Evolutionary conservation across 2,797 vertebrate genomes (phyloP).

Genomic region (Myotis pilosus): DNA sequence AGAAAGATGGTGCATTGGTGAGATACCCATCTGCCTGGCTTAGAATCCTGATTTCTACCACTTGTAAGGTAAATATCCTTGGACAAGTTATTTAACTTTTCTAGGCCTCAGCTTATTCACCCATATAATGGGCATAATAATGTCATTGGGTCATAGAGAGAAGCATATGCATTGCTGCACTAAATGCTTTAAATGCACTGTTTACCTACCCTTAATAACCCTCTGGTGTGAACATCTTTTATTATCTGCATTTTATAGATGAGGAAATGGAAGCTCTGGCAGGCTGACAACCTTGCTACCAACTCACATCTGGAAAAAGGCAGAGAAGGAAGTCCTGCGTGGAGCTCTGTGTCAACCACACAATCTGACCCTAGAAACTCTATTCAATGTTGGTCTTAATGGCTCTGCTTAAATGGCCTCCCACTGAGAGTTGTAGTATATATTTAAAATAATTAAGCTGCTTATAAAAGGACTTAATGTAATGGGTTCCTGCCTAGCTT

Average conservation of each 20-base stretch:
- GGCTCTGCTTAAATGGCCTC: not conserved
- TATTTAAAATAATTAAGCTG: slow-evolving; percentile 20
- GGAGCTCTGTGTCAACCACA: not conserved
- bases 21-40: not conserved
- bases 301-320: not conserved
- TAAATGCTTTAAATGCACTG: not conserved
- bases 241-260: not conserved
- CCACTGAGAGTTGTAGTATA: not conserved
- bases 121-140: not conserved
- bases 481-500: not conserved
- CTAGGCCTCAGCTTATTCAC: slow-evolving; percentile 1
- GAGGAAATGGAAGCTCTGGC: not conserved
- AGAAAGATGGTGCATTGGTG: not conserved
- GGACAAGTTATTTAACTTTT: not conserved
- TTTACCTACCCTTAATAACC: not conserved
- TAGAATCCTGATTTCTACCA: slow-evolving; percentile 16
- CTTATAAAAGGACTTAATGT: not conserved
- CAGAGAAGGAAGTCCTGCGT: not conserved
- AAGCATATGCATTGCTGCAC: not conserved
- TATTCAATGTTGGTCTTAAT: not conserved
- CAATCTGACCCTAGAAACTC: not conserved
- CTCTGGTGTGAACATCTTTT: not conserved
- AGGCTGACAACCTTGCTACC: not conserved
- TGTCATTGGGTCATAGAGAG: not conserved
- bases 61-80: not conserved